Percentiles rank a stretch among this genome's conserved stretches.
Evolutionary conservation across 2,888 invertebrate genomes (phyloP).

Genomic region (Podotricha telesiphe): DNA sequence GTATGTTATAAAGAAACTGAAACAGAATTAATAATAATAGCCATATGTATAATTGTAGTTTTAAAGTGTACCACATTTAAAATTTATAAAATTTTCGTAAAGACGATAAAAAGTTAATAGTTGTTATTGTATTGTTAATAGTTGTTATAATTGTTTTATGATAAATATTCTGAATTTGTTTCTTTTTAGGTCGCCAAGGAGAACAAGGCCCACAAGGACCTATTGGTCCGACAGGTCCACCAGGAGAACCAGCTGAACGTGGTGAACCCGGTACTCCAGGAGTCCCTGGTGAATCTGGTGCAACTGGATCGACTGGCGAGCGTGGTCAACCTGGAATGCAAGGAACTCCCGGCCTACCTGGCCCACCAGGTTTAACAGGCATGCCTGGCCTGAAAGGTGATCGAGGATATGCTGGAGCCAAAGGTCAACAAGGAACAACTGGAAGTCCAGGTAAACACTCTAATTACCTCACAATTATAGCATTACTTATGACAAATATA

Average conservation of each 20-base stretch:
- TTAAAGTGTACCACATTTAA: too few species aligned
- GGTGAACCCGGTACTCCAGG: conserved; percentile 91
- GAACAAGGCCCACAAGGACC: conserved; percentile 91
- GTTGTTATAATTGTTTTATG: too few species aligned
- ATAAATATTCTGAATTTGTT: neutral
- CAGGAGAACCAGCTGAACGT: conserved; percentile 91
- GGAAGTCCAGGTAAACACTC: conserved; percentile 80
- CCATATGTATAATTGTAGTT: too few species aligned
- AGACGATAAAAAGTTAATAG: too few species aligned
- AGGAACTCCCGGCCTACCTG: conserved; percentile 87
- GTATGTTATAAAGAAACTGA: conserved; percentile 58
- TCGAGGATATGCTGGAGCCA: conserved; percentile 87
- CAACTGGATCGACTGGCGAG: conserved; percentile 89
- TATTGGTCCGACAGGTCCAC: conserved; percentile 88
- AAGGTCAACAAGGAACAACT: conserved; percentile 89
- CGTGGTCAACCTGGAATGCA: conserved; percentile 88
- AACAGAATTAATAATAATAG: neutral
- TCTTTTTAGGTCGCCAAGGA: conserved; percentile 84
- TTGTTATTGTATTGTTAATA: too few species aligned
- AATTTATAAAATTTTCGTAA: too few species aligned
- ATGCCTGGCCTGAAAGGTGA: conserved; percentile 89
- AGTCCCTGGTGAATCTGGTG: conserved; percentile 87
- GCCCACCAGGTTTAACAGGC: conserved; percentile 87
- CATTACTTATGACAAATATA: neutral
- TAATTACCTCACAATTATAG: neutral